Conservation (phyloP, 1,140 invertebrate genomes). For the Mamestra configurata region DNA sequence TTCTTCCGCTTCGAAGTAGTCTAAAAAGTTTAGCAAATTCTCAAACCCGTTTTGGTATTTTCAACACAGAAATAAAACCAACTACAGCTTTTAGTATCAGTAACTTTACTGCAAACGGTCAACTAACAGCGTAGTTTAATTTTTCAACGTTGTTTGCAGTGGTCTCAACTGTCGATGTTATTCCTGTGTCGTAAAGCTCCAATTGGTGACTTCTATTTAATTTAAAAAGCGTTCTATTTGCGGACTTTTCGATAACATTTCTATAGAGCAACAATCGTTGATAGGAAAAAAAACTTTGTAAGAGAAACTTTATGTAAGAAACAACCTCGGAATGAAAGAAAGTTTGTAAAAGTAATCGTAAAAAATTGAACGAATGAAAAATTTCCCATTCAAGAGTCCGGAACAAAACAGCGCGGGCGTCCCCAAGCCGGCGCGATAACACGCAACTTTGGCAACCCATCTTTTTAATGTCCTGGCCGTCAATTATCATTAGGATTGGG, state of each 20-base stretch:
- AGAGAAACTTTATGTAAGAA: conserved; percentile 41
- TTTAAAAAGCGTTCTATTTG: conserved; percentile 48
- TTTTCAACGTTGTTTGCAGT: conserved; percentile 61
- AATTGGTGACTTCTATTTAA: conserved; percentile 41
- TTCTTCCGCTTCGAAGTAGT: conserved; percentile 28
- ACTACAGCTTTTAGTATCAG: conserved; percentile 25
- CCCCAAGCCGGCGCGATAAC: conserved; percentile 55
- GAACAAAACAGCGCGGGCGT: conserved; percentile 12
- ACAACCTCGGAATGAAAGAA: conserved; percentile 33
- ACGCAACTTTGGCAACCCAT: conserved; percentile 74
- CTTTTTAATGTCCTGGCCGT: conserved; percentile 72
- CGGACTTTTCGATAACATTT: conserved; percentile 39
- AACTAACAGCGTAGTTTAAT: conserved; percentile 27
- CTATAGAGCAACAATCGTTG: conserved; percentile 8
- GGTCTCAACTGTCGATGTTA: conserved; percentile 63
- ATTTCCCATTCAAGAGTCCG: conserved; percentile 56
- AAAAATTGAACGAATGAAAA: conserved; percentile 63
- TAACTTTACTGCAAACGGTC: conserved; percentile 44
- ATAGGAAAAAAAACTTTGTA: conserved; percentile 16
- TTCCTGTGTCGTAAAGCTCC: conserved; percentile 54
- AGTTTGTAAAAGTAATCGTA: conserved; percentile 65
- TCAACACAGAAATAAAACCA: conserved; percentile 45
- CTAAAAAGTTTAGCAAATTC: conserved; percentile 22
- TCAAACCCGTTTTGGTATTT: conserved; percentile 34
- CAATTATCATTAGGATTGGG: conserved; percentile 81